Evolutionary conservation across 1,140 invertebrate genomes (phyloP).

Genomic region (Drosophila kohkoa): DNA sequence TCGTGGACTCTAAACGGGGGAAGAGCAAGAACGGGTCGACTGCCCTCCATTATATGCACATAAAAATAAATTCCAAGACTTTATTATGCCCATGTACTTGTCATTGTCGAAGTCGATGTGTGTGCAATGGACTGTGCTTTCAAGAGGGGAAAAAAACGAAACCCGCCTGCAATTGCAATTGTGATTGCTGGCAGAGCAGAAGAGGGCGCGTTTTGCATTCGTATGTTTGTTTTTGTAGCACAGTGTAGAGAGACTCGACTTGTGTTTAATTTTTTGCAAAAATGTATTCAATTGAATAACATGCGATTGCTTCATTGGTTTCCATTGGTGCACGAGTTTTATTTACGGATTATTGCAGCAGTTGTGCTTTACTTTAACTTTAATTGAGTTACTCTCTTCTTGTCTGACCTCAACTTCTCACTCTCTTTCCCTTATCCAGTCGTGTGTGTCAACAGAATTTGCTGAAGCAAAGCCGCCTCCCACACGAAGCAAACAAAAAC

Average conservation of each 20-base stretch:
- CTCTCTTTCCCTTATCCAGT: conserved; percentile 27
- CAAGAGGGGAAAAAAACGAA: conserved; percentile 15
- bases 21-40: conserved; percentile 24
- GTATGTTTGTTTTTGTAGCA: conserved; percentile 40
- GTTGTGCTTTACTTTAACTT: conserved; percentile 36
- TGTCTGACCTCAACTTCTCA: background rate
- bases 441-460: conserved; percentile 62
- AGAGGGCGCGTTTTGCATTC: conserved; percentile 53
- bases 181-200: conserved; percentile 9
- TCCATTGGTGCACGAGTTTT: conserved; percentile 45
- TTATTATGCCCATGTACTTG: conserved; percentile 82
- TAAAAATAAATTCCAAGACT: conserved; percentile 83
- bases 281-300: conserved; percentile 71
- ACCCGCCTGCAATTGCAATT: conserved; percentile 62
- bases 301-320: conserved; percentile 64
- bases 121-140: conserved; percentile 75
- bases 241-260: conserved; percentile 15
- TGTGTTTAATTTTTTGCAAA: conserved; percentile 78
- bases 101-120: conserved; percentile 65
- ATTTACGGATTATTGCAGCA: conserved; percentile 47
- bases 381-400: conserved; percentile 12
- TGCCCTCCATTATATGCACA: conserved; percentile 78
- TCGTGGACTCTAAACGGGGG: background rate
- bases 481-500: conserved; percentile 26
- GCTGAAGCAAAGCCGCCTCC: conserved; percentile 50